Evolutionary conservation across 2,113 vertebrate species (phyloP).

Genomic region (Excalfactoria chinensis): DNA sequence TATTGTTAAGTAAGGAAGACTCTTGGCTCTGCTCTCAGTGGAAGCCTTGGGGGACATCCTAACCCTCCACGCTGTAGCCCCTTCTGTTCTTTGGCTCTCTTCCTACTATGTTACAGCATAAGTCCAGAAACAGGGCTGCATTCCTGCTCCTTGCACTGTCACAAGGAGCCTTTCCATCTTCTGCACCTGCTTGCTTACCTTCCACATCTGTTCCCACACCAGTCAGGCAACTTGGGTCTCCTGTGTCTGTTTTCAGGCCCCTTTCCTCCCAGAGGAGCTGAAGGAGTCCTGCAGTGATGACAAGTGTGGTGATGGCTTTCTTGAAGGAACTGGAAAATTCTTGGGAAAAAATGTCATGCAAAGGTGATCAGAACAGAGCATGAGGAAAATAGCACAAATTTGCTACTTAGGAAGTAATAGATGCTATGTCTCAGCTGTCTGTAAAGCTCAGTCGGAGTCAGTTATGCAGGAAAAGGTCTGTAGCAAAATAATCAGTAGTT

Average conservation of each 20-base stretch:
- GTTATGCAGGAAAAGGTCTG: not conserved
- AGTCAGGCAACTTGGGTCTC: not conserved
- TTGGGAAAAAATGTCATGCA: not conserved
- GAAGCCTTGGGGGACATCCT: not conserved
- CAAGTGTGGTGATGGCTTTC: not conserved
- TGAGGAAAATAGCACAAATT: not conserved
- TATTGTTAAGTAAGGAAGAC: conserved; percentile 46
- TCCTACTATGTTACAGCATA: not conserved
- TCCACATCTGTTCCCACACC: accelerated
- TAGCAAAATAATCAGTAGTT: not conserved
- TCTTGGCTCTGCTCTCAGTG: conserved; percentile 7
- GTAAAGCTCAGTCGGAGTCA: not conserved
- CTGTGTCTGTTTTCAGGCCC: not conserved
- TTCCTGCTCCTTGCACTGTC: not conserved
- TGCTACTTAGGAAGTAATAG: not conserved
- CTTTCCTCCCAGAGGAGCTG: not conserved
- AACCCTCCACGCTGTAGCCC: not conserved
- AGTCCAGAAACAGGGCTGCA: not conserved
- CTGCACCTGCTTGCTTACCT: not conserved
- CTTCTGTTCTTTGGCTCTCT: not conserved
- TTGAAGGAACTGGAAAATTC: not conserved
- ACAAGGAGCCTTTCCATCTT: not conserved
- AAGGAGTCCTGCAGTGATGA: not conserved
- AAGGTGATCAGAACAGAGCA: not conserved
- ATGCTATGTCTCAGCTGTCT: not conserved